Conservation (phyloP, 2,113 vertebrate species). For the Pedionomus torquatus region DNA sequence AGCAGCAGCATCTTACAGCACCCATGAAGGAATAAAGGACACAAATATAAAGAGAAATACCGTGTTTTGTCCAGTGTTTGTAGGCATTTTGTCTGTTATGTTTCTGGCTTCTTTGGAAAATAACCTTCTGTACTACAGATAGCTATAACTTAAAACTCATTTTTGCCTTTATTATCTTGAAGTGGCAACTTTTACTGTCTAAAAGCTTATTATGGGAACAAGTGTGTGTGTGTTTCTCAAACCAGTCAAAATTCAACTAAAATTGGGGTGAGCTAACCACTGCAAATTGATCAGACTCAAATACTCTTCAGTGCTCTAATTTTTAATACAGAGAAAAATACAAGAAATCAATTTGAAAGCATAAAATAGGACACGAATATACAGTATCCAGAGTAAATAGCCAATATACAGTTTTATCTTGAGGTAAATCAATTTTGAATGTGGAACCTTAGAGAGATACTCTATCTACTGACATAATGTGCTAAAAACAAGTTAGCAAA, state of each 20-base stretch:
- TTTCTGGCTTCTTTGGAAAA: slow-evolving; percentile 14
- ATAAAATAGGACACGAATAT: slow-evolving; percentile 61
- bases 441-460: slow-evolving; percentile 28
- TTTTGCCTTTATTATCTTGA: not conserved
- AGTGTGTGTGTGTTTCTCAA: not conserved
- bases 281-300: slow-evolving; percentile 60
- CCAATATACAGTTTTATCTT: slow-evolving; percentile 59
- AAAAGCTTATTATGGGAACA: not conserved
- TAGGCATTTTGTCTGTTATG: not conserved
- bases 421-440: slow-evolving; percentile 55
- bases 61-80: not conserved
- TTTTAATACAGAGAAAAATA: slow-evolving; percentile 69
- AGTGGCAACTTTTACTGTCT: not conserved
- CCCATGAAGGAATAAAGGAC: not conserved
- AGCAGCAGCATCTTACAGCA: not conserved
- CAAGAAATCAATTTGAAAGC: slow-evolving; percentile 71
- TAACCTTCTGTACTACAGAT: not conserved
- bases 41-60: slow-evolving; percentile 8
- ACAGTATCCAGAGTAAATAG: slow-evolving; percentile 57
- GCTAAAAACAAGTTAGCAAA: slow-evolving; percentile 43
- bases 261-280: slow-evolving; percentile 20
- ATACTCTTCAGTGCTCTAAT: slow-evolving; percentile 56
- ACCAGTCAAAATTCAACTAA: not conserved
- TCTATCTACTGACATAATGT: not conserved
- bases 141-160: not conserved